phyloP scores from a whole-genome alignment of 2,797 vertebrate genomes.

The Mus minutoides region DNA sequence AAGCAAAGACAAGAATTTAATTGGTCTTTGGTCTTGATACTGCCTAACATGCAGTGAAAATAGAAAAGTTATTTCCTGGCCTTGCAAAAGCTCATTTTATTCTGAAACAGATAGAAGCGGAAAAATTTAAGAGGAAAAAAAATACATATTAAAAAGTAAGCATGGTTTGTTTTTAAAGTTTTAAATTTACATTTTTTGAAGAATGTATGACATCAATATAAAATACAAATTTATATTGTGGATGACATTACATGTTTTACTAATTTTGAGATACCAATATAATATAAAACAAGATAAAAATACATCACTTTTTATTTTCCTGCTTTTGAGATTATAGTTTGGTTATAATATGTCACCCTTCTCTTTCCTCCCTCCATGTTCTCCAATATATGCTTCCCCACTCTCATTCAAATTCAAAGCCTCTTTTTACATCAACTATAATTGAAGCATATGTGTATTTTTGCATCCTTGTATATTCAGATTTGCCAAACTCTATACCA shows the following conservation, averaged over 20 bases:
- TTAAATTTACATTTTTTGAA: conserved; percentile 17
- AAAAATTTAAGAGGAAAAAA: not conserved
- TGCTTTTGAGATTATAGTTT: not conserved
- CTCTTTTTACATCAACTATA: not conserved
- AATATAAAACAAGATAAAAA: not conserved
- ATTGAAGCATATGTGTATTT: not conserved
- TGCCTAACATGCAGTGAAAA: not conserved
- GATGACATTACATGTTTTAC: not conserved
- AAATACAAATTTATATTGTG: not conserved
- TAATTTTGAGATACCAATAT: not conserved
- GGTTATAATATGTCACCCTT: not conserved
- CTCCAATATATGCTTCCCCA: not conserved
- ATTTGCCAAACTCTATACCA: no score
- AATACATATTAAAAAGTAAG: not conserved
- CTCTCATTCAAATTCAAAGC: not conserved
- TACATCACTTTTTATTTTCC: not conserved
- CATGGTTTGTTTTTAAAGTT: not conserved
- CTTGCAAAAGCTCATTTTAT: not conserved
- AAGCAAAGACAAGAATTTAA: not conserved
- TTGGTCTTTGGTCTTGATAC: not conserved
- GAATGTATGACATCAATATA: not conserved
- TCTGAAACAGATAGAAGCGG: not conserved
- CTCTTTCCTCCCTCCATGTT: not conserved
- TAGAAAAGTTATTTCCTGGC: not conserved
- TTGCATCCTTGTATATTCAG: not conserved